Evolutionary conservation across 2,888 invertebrate species (phyloP).

Genomic region (Ormyrus nitidulus): DNA sequence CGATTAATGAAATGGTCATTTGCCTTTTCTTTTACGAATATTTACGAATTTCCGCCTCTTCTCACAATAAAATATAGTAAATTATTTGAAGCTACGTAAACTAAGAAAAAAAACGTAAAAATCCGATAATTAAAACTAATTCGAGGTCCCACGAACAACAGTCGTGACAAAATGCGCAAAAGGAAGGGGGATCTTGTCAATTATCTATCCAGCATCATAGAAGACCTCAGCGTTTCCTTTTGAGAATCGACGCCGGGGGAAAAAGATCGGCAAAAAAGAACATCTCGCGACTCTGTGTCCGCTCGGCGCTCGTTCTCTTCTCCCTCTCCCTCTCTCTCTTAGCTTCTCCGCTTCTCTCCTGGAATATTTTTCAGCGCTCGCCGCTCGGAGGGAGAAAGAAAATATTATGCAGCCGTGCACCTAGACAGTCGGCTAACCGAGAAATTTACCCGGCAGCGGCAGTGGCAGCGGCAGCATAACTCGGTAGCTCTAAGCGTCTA

Average conservation of each 20-base stretch:
- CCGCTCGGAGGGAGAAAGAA: not conserved
- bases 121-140: too few relatives aligned
- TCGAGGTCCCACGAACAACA: too few relatives aligned
- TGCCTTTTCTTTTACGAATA: too few relatives aligned
- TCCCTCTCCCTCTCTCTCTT: conserved; percentile 15
- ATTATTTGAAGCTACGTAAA: too few relatives aligned
- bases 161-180: not conserved
- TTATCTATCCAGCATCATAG: not conserved
- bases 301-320: not conserved
- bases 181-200: not conserved
- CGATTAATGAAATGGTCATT: too few relatives aligned
- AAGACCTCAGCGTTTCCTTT: not conserved
- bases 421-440: conserved; percentile 60
- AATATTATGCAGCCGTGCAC: conserved; percentile 59
- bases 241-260: not conserved
- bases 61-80: too few relatives aligned
- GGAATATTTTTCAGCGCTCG: conserved; percentile 59
- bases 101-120: too few relatives aligned
- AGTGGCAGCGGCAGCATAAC: conserved; percentile 1
- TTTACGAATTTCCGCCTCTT: too few relatives aligned
- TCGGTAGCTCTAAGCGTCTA: conserved; percentile 15
- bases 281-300: not conserved
- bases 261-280: not conserved
- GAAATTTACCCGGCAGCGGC: conserved; percentile 60
- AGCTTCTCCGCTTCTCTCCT: conserved; percentile 21